Evolutionary conservation across 2,888 invertebrate genomes (phyloP).

Genomic region (Drosophila meridiana): DNA sequence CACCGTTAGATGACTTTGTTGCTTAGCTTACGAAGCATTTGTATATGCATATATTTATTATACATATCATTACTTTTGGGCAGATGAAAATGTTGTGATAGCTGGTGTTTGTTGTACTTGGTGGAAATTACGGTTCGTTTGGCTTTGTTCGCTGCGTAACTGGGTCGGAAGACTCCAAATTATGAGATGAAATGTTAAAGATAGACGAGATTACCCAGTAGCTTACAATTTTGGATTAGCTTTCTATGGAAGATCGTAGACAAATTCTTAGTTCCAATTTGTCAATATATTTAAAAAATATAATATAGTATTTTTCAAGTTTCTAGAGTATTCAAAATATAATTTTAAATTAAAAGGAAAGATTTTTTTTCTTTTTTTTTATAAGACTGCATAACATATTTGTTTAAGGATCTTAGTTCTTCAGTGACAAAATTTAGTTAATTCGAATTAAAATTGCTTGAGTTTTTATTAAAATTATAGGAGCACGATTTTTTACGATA

Average conservation of each 20-base stretch:
- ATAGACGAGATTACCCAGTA: neutral
- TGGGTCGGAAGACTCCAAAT: slow-evolving; percentile 36
- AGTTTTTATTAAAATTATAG: neutral
- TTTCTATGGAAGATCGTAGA: neutral
- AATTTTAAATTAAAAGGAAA: too few relatives aligned
- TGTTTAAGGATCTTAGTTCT: too few relatives aligned
- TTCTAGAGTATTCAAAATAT: too few relatives aligned
- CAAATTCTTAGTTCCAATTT: neutral
- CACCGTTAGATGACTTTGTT: slow-evolving; percentile 59
- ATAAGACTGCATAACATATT: too few relatives aligned
- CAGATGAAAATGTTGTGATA: slow-evolving; percentile 66
- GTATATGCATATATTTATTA: slow-evolving; percentile 5
- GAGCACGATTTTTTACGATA: too few relatives aligned
- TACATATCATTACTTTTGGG: neutral
- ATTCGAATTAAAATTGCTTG: neutral
- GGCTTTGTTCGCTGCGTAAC: slow-evolving; percentile 43
- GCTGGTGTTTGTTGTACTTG: neutral
- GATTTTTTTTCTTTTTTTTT: too few relatives aligned
- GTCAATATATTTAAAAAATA: too few relatives aligned
- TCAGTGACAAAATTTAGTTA: too few relatives aligned
- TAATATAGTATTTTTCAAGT: too few relatives aligned
- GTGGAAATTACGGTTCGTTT: slow-evolving; percentile 17
- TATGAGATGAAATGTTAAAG: slow-evolving; percentile 2
- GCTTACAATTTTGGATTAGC: neutral
- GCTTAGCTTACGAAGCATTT: slow-evolving; percentile 25